Evolutionary conservation across 2,113 vertebrate genomes (phyloP), one percentile per base, ranked within the genome.

Genomic region (Arothron firmamentum): DNA sequence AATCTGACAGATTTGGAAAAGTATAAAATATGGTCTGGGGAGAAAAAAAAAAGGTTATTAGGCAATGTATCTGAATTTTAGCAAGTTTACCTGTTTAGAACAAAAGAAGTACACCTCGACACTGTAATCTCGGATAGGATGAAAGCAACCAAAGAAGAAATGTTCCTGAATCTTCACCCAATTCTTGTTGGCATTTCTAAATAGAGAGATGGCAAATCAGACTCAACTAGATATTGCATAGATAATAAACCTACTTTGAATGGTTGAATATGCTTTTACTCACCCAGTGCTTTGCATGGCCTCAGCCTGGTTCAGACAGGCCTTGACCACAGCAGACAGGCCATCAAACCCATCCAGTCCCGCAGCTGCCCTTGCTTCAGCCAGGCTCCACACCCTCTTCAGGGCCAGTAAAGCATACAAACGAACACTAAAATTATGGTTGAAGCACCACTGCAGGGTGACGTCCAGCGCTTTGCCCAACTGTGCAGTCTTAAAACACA

Each of bases 91-190:
- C n/a, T 25, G 14, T 49, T 54, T 2, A 50, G 13, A 1, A 17
- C 10, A 49, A 45, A 45, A 17, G 5, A 3, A 8, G 9, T 6
- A 2, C 84, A 92, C 95, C 91, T 97, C 94, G 59, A 93, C 74
- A 75, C 90, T 94, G 34, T 94, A 94, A 85, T 97, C 95, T 63
- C 90, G 66, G 12, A 95, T 65, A 0, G 95, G 94, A 75, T 94
- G 90, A 72, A 97, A 97, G 0, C 80, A 57, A 38, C 91, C 86
- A 72, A 99, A 99, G 79, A 99, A 98, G 80, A 98, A 99, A 62
- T 99, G 94, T 19, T 98, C 94, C 68, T 97, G 96, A 78, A 99
- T 96, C 82, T 92, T 92, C 1, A 84, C 90, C 96, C 96, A 98
- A 72, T 97, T 99, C 83, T 92, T 98, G 82, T 81, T 90, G 23